Conservation (phyloP, 1,140 invertebrate genomes). For the Heliconius nattereri region DNA sequence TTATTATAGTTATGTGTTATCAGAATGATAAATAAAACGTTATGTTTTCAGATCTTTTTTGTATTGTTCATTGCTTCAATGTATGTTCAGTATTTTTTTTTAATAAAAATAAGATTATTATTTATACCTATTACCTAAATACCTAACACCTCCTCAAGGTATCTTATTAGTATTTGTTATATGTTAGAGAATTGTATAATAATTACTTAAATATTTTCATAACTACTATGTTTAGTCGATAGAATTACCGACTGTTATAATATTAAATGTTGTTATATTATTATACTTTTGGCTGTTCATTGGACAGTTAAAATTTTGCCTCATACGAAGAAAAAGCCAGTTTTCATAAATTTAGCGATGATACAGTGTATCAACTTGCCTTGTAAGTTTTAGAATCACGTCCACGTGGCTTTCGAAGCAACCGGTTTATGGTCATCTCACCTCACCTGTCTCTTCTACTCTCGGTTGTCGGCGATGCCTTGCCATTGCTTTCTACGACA, state of each 20-base stretch:
- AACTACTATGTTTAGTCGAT: background rate
- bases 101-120: background rate
- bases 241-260: no score
- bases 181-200: background rate
- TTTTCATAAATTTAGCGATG: slow-evolving; percentile 7
- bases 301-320: background rate
- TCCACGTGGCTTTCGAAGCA: slow-evolving; percentile 40
- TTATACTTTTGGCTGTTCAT: background rate
- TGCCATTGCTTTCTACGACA: slow-evolving; percentile 65
- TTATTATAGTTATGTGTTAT: background rate
- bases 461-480: slow-evolving; percentile 34
- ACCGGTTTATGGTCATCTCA: slow-evolving; percentile 71
- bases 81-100: background rate
- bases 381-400: slow-evolving; percentile 10
- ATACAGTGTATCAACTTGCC: slow-evolving; percentile 10
- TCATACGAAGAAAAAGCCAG: background rate
- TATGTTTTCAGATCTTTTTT: no score
- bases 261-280: no score
- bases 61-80: no score
- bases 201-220: background rate
- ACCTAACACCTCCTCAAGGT: background rate
- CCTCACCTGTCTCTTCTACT: slow-evolving; percentile 54
- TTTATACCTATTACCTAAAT: background rate
- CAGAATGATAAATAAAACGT: background rate
- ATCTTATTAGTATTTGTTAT: background rate